Evolutionary conservation across 1,140 invertebrate genomes (phyloP), one percentile per base, ranked within the genome.

Genomic region (Babylonia areolata): DNA sequence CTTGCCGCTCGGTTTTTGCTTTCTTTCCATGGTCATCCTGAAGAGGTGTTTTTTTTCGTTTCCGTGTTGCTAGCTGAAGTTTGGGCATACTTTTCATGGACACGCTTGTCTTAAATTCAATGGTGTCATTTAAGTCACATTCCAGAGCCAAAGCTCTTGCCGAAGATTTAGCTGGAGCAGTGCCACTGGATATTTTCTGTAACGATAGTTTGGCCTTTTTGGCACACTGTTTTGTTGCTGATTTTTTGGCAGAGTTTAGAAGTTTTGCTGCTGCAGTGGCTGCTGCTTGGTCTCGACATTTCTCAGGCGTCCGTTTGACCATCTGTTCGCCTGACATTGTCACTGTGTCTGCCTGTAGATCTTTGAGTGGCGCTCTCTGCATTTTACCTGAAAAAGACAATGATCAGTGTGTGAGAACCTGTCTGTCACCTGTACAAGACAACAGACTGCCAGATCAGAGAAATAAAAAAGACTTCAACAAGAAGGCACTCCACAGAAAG

Each of bases 161-260:
- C 9, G 78, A 33, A 28, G 40, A 11, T 17, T 80, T 54, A 20
- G 40, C 9, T 35, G 9, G 20, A 54, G 6, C 46, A 80, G 23
- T 40, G 20, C 75, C 17, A 23, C 35, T 37, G 23, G 35, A 39
- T 5, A 37, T 3, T 58, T 80, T 80, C 15, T 54, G 28, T 35
- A 80, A 80, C 3, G 78, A 80, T 3, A 80, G 46, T 39, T 80
- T 80, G 39, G 54, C 40, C 54, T 54, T 80, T 42, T 35, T 80
- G n/a, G 42, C 40, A 35, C 40, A 35, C 12, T 54, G 40, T 35
- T 80, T 80, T 12, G 78, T 80, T n/a, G 28, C 42, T 54, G 78
- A 80, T 33, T 80, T 80, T 31, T 58, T 51, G 42, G 78, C 78
- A 35, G 78, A 80, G 78, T 54, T 39, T 5, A 80, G n/a, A 80